phyloP scores from a whole-genome alignment of 2,113 vertebrate species.

The Onychostruthus taczanowskii region DNA sequence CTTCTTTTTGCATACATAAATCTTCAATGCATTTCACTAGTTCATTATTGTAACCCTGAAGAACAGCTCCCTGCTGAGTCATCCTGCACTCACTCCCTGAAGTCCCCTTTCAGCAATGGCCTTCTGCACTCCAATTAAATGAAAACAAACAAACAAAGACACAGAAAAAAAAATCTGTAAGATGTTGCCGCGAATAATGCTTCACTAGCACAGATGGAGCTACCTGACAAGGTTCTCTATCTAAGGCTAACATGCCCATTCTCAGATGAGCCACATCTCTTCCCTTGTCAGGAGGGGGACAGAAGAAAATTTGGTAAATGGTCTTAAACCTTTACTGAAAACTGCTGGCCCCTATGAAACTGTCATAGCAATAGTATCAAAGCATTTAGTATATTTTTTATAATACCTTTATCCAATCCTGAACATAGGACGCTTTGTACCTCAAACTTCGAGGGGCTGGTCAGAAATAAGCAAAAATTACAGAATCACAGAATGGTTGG shows the following conservation, averaged over 20 bases:
- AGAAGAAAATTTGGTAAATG: background rate
- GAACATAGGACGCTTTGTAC: background rate
- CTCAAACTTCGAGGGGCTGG: background rate
- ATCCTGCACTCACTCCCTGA: background rate
- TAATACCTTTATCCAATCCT: background rate
- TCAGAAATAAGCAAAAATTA: background rate
- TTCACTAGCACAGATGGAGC: fast-evolving
- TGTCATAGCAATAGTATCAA: fast-evolving
- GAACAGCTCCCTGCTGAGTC: slow-evolving; percentile 62
- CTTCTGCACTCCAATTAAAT: background rate
- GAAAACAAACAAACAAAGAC: background rate
- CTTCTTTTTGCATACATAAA: slow-evolving; percentile 40
- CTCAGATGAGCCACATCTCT: background rate
- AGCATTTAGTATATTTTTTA: fast-evolving
- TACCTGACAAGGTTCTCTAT: background rate
- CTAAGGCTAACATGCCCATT: background rate
- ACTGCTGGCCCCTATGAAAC: background rate
- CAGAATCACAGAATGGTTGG: background rate
- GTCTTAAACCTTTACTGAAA: background rate
- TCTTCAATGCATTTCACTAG: slow-evolving; percentile 63
- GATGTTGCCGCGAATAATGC: background rate
- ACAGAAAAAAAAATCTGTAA: background rate
- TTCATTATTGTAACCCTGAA: slow-evolving; percentile 63
- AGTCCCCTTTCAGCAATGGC: background rate
- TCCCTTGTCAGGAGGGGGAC: background rate